Evolutionary conservation across 1,140 invertebrate species (phyloP).

Genomic region (Aphaenogaster floridana): DNA sequence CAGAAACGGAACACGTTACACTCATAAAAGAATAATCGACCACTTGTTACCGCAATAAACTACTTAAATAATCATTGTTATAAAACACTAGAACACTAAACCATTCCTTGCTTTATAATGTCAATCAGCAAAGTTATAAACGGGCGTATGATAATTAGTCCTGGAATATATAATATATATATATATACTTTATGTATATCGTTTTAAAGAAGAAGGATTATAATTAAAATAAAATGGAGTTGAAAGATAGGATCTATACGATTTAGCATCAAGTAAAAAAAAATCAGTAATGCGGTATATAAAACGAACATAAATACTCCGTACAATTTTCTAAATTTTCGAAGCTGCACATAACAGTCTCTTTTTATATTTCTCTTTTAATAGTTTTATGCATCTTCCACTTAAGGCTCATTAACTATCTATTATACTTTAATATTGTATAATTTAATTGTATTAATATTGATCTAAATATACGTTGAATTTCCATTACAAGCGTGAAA

Average conservation of each 20-base stretch:
- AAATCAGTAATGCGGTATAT: background rate
- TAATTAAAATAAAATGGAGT: background rate
- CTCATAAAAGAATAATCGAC: slow-evolving; percentile 57
- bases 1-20: slow-evolving; percentile 34
- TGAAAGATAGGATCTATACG: background rate
- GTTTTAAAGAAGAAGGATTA: background rate
- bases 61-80: slow-evolving; percentile 36
- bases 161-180: too few species aligned
- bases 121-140: background rate
- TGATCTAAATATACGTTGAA: slow-evolving; percentile 40
- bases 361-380: too few species aligned
- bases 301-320: background rate
- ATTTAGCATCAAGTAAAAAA: background rate
- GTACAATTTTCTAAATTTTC: background rate
- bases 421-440: background rate
- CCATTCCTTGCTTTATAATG: background rate
- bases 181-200: background rate
- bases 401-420: background rate
- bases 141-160: background rate
- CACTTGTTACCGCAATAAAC: slow-evolving; percentile 50
- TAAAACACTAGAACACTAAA: too few species aligned
- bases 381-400: background rate
- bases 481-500: slow-evolving; percentile 39
- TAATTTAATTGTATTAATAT: slow-evolving; percentile 19
- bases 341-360: background rate